Percentiles rank a stretch among this genome's conserved stretches.
Evolutionary conservation across 2,113 vertebrate genomes (phyloP).

Genomic region (Cathartes aura): DNA sequence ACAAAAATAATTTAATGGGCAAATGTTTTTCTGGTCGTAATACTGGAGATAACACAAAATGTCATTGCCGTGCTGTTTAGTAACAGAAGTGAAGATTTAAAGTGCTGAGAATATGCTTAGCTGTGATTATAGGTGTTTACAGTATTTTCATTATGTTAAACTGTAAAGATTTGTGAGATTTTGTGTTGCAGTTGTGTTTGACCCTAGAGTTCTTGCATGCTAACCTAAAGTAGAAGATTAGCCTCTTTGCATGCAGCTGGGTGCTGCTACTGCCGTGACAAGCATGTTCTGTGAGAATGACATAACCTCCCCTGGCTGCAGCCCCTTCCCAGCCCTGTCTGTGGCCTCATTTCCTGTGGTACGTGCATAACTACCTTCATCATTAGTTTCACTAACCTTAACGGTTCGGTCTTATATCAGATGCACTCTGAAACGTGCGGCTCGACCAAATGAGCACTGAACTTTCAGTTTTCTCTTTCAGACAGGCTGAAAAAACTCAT

Average conservation of each 20-base stretch:
- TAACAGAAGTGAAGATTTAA: neutral
- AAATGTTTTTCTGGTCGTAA: neutral
- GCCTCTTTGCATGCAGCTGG: conserved; percentile 87
- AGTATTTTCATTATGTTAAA: conserved; percentile 16
- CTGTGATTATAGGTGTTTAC: neutral
- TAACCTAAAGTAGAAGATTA: conserved; percentile 83
- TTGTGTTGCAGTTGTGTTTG: conserved; percentile 82
- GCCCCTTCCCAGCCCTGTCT: conserved; percentile 67
- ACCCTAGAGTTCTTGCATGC: conserved; percentile 87
- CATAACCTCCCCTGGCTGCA: conserved; percentile 74
- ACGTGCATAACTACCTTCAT: conserved; percentile 78
- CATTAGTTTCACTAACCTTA: conserved; percentile 63
- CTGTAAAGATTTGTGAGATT: conserved; percentile 75
- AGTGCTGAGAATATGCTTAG: neutral
- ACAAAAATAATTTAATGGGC: neutral
- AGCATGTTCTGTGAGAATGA: conserved; percentile 76
- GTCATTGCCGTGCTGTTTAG: neutral
- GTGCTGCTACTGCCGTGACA: conserved; percentile 65
- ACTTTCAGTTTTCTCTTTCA: conserved; percentile 73
- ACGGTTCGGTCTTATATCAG: neutral
- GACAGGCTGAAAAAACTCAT: conserved; percentile 92
- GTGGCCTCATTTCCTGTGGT: conserved; percentile 79
- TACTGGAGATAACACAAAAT: neutral
- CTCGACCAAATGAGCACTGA: neutral
- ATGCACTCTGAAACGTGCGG: neutral